phyloP scores from a whole-genome alignment of 2,797 vertebrate species.

The Pangasius larnaudii region DNA sequence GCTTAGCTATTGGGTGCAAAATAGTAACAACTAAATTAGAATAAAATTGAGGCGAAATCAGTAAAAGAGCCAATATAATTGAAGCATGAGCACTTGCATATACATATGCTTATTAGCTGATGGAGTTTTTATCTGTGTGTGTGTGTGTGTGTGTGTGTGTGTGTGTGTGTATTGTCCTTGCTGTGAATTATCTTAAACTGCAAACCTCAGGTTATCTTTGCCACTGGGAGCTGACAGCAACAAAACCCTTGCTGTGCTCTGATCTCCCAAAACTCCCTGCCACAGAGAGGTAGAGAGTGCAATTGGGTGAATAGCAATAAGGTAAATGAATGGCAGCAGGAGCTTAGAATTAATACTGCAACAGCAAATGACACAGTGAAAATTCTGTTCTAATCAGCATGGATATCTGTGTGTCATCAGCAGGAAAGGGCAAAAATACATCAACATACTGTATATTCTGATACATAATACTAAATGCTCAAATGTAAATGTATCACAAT shows the following conservation, averaged over 20 bases:
- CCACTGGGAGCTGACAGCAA: slow-evolving; percentile 23
- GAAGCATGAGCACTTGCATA: background rate
- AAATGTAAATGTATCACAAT: background rate
- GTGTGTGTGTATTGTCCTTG: background rate
- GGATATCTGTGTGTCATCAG: background rate
- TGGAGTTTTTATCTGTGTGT: background rate
- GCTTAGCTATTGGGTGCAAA: background rate
- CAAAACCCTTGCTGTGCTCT: slow-evolving; percentile 9
- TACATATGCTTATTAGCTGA: background rate
- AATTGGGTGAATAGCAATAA: slow-evolving; percentile 6
- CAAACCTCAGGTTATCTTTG: slow-evolving; percentile 9
- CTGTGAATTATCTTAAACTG: slow-evolving; percentile 17
- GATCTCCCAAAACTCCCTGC: background rate
- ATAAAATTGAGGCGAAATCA: background rate
- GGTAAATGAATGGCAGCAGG: background rate
- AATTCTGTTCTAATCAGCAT: background rate
- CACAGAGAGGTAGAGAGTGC: background rate
- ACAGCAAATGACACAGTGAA: background rate
- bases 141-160: background rate
- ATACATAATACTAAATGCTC: background rate
- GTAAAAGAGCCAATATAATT: background rate
- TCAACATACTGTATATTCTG: background rate
- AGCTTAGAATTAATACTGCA: background rate
- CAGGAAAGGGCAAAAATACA: background rate
- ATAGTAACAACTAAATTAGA: background rate